Evolutionary conservation across 2,797 vertebrate species (phyloP).

Genomic region (Tolypeutes matacus): DNA sequence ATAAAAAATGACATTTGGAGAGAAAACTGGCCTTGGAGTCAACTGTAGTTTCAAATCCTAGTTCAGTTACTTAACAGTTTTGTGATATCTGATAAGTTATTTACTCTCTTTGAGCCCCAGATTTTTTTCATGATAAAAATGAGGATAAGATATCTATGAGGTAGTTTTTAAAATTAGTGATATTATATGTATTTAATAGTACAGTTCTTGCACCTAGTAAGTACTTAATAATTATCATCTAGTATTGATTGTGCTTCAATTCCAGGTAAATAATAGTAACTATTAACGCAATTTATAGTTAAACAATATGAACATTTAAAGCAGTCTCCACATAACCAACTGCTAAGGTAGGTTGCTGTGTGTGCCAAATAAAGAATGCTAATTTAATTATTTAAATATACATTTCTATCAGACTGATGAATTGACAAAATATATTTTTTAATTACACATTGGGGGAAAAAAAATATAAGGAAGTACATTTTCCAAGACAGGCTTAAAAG

Average conservation of each 20-base stretch:
- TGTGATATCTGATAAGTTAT: not conserved
- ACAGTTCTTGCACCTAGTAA: not conserved
- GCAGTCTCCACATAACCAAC: not conserved
- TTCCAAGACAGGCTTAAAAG: not conserved
- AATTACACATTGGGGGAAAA: not conserved
- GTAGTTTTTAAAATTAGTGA: not conserved
- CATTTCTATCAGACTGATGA: not conserved
- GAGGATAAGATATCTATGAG: not conserved
- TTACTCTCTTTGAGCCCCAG: not conserved
- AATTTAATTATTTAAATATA: not conserved
- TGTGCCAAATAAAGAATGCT: not conserved
- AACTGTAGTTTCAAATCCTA: not conserved
- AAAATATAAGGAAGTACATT: not conserved
- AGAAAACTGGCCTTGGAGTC: not conserved
- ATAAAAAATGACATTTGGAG: too few relatives aligned
- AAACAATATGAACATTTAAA: conserved; percentile 40
- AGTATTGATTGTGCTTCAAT: not conserved
- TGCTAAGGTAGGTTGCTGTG: not conserved
- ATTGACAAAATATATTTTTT: not conserved
- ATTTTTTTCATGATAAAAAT: not conserved
- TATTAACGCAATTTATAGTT: not conserved
- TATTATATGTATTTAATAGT: not conserved
- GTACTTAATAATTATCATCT: not conserved
- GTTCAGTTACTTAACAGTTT: not conserved
- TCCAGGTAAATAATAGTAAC: conserved; percentile 25